Conservation (phyloP, 1,140 invertebrate genomes). For the Drosophila kohkoa region DNA sequence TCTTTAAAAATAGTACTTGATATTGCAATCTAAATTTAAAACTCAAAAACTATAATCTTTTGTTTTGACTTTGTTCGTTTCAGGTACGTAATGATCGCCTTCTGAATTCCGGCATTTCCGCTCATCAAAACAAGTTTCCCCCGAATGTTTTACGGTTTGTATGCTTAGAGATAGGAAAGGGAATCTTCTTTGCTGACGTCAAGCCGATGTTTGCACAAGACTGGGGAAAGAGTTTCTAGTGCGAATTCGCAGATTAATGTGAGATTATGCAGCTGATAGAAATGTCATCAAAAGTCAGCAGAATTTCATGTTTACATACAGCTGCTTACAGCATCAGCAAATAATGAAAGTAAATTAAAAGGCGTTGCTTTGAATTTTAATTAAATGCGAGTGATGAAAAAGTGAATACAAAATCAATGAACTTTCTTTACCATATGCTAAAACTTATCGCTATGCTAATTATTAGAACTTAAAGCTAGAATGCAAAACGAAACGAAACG, state of each 20-base stretch:
- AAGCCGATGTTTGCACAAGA: constrained; percentile 20
- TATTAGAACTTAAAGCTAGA: constrained; percentile 28
- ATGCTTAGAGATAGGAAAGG: neutral
- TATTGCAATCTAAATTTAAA: neutral
- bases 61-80: constrained; percentile 15
- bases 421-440: no score
- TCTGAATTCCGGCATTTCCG: constrained; percentile 5
- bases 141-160: constrained; percentile 8
- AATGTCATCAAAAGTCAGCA: constrained; percentile 10
- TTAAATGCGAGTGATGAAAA: no score
- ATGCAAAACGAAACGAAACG: constrained; percentile 16
- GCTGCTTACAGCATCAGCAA: neutral
- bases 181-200: neutral
- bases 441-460: constrained; percentile 5
- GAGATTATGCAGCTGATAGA: constrained; percentile 11
- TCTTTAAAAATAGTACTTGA: no score
- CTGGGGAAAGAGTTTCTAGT: neutral
- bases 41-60: neutral
- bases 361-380: no score
- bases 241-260: neutral
- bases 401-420: neutral
- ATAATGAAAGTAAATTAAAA: no score
- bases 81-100: constrained; percentile 17
- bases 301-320: no score
- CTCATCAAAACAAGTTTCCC: constrained; percentile 3